Evolutionary conservation across 1,140 invertebrate genomes (phyloP).

Genomic region (Brachionus sp.): DNA sequence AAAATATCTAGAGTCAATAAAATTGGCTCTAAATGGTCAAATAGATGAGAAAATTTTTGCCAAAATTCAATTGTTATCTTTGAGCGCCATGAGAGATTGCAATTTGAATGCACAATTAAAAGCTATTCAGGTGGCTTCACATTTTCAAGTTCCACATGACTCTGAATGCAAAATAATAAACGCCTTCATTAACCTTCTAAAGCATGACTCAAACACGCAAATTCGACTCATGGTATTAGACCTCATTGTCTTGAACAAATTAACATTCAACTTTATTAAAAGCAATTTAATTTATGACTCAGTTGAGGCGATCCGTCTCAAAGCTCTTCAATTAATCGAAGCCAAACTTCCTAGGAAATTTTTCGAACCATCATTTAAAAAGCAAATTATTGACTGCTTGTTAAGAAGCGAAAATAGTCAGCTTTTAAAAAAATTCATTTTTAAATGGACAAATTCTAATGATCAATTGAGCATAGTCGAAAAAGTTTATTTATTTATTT

Average conservation of each 20-base stretch:
- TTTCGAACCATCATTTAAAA: background rate
- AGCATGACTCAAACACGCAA: background rate
- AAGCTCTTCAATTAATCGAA: background rate
- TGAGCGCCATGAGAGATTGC: background rate
- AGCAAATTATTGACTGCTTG: background rate
- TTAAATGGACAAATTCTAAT: background rate
- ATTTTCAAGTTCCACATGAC: constrained; percentile 21
- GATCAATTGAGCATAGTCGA: background rate
- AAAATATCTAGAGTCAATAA: constrained; percentile 12
- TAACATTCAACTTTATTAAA: constrained; percentile 38
- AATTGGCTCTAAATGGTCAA: constrained; percentile 14
- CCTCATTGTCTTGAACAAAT: background rate
- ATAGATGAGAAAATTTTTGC: constrained; percentile 20
- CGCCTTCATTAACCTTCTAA: background rate
- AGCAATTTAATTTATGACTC: constrained; percentile 23
- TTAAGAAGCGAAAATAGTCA: background rate
- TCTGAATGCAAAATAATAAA: constrained; percentile 18
- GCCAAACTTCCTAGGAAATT: background rate
- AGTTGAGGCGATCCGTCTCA: background rate
- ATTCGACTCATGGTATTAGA: background rate
- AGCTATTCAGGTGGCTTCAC: background rate
- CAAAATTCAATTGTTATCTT: constrained; percentile 7
- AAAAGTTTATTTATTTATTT: background rate
- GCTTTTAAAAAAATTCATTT: background rate
- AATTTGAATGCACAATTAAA: background rate